Evolutionary conservation across 1,140 invertebrate species (phyloP), one percentile per base, ranked within the genome.

Genomic region (Ceratina japonica): DNA sequence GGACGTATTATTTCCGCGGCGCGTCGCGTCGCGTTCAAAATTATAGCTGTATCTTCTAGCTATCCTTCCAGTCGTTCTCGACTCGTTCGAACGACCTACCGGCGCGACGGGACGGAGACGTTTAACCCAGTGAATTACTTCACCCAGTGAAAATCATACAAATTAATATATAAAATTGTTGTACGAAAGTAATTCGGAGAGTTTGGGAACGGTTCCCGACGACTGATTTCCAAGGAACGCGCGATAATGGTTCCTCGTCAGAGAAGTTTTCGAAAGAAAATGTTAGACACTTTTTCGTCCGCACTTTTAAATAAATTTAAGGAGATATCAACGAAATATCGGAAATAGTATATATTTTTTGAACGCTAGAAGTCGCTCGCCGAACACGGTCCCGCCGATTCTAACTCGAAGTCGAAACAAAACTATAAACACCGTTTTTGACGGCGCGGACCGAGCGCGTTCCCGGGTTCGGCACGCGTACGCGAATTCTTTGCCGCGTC

Each of bases 361-460:
- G 65, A 31, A 3, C 22, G 22, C 62, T 68, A 56, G 75, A 37
- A 8, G 59, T 31, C 31, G 44, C 61, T 72, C 24, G 58, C 49
- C n/a, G 54, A 54, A n/a, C n/a, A n/a, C n/a, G n/a, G n/a, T n/a
- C n/a, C n/a, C n/a, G n/a, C n/a, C n/a, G n/a, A n/a, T n/a, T n/a
- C n/a, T n/a, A n/a, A n/a, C n/a, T n/a, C n/a, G n/a, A n/a, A n/a
- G n/a, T n/a, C n/a, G n/a, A n/a, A n/a, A n/a, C n/a, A n/a, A n/a
- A 68, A 75, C 59, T 72, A 61, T 7, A 68, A 65, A 56, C 75
- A 78, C 59, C 22, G 65, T 79, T 59, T 70, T 18, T 54, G 52
- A 72, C 82, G 84, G 84, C 76, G 84, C 82, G 83, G 70, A 82
- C 61, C 61, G 79, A 85, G 70, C 79, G 83, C 82, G 80, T 86